These are phyloP conservation scores for Potorous gilbertii DNA, from an alignment of 2,797 vertebrate genomes.

Conservation along the genomic window DNA sequence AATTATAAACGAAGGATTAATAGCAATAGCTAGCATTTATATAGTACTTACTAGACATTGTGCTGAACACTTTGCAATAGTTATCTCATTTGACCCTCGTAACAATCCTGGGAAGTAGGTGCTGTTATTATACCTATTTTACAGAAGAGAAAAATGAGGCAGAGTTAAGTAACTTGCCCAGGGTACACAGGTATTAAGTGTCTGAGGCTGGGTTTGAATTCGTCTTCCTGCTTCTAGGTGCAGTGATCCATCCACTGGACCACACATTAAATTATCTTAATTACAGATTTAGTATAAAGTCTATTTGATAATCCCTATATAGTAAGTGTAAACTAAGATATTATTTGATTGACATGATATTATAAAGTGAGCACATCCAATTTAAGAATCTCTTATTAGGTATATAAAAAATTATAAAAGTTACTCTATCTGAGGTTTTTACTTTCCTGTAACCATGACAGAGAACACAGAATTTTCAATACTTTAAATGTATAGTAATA, in stretches of 20 bases:
- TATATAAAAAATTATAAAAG: background rate
- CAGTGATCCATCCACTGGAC: background rate
- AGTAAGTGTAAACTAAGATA: conserved; percentile 62
- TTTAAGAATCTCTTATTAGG: background rate
- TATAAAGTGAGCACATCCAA: background rate
- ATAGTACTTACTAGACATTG: background rate
- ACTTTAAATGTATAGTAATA: conserved; percentile 25
- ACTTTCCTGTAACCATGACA: conserved; percentile 17
- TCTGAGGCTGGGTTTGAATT: background rate
- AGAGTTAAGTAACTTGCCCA: background rate
- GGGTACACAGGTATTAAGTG: background rate
- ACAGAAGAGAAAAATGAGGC: background rate
- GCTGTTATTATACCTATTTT: background rate
- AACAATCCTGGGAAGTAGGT: background rate
- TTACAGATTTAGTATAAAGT: background rate
- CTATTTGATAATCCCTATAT: background rate
- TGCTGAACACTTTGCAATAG: background rate
- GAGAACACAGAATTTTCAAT: conserved; percentile 46
- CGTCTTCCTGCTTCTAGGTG: background rate
- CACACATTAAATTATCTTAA: background rate
- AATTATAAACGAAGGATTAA: background rate
- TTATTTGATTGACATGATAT: conserved; percentile 52
- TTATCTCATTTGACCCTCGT: background rate
- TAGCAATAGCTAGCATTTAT: background rate
- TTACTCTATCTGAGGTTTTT: background rate